A percentile compares a stretch with the other conserved stretches of the same genome.
Conservation (phyloP, 2,113 vertebrate species). For the Pelodiscus sinensis region DNA sequence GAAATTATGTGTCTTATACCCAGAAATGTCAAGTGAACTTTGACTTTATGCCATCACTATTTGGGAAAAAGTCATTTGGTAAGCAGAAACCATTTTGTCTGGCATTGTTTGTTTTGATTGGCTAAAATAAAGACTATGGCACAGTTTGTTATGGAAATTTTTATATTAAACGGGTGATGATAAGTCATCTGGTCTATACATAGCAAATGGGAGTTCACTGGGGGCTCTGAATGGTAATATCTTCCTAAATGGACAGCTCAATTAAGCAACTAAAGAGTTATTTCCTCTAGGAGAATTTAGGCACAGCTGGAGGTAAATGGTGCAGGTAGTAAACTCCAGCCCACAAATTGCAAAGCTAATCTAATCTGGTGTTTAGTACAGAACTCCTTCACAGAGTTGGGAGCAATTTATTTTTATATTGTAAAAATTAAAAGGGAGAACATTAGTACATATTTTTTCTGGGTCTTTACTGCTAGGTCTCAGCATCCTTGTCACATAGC, state of each 20-base stretch:
- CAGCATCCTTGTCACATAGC: neutral
- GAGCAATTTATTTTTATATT: neutral
- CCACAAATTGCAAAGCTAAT: neutral
- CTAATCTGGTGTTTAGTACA: neutral
- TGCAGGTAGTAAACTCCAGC: neutral
- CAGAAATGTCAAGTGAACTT: neutral
- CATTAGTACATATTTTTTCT: accelerated
- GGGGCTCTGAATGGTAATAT: constrained; percentile 35
- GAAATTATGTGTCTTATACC: neutral
- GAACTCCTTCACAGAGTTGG: neutral
- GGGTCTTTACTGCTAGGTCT: neutral
- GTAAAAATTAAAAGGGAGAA: neutral
- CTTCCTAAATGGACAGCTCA: constrained; percentile 47
- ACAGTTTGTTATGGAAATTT: neutral
- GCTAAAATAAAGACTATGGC: constrained; percentile 7
- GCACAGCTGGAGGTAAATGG: neutral
- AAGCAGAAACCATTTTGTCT: constrained; percentile 2
- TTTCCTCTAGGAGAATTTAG: constrained; percentile 40
- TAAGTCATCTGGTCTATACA: constrained; percentile 54
- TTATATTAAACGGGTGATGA: constrained; percentile 28
- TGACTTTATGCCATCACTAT: neutral
- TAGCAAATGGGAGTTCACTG: constrained; percentile 28
- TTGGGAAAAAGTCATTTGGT: constrained; percentile 7
- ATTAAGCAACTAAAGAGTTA: constrained; percentile 37
- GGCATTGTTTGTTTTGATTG: constrained; percentile 16